Evolutionary conservation across 2,888 invertebrate species (phyloP).

Genomic region (Euzophera pinguis): DNA sequence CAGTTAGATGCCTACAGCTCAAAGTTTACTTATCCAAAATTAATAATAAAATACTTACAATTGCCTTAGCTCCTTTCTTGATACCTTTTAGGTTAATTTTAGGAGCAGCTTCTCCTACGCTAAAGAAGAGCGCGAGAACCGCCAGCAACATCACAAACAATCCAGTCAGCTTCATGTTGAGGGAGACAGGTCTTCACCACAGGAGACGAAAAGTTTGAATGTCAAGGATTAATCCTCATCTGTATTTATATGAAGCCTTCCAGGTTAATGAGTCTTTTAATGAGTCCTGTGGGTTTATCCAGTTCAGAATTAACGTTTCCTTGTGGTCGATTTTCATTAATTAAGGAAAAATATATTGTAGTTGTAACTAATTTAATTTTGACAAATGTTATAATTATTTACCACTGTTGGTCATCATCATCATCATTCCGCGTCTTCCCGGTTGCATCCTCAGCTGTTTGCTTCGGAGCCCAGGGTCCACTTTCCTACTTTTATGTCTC

Average conservation of each 20-base stretch:
- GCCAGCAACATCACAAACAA: constrained; percentile 28
- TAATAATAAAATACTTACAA: constrained; percentile 26
- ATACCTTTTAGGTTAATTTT: constrained; percentile 19
- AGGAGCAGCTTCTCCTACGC: constrained; percentile 24
- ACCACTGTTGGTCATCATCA: too few species aligned
- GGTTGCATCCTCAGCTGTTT: too few species aligned
- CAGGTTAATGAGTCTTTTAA: not conserved
- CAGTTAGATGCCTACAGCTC: too few species aligned
- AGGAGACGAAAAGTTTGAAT: not conserved
- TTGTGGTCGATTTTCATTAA: not conserved
- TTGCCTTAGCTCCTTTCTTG: constrained; percentile 19
- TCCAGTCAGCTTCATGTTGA: constrained; percentile 30
- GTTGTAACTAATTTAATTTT: too few species aligned
- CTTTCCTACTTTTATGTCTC: too few species aligned
- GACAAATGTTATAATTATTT: too few species aligned
- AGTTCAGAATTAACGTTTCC: not conserved
- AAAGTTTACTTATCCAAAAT: too few species aligned
- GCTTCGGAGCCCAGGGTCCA: too few species aligned
- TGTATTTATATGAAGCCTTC: constrained; percentile 15
- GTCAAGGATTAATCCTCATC: not conserved
- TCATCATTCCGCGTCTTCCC: too few species aligned
- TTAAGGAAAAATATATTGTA: not conserved
- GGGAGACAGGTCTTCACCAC: not conserved
- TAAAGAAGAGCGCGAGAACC: constrained; percentile 29
- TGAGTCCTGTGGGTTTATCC: not conserved